A percentile compares a stretch with the other conserved stretches of the same genome.
These are phyloP conservation scores for Crotalus adamanteus DNA, from an alignment of 2,797 vertebrate species.

Conservation along the genomic window DNA sequence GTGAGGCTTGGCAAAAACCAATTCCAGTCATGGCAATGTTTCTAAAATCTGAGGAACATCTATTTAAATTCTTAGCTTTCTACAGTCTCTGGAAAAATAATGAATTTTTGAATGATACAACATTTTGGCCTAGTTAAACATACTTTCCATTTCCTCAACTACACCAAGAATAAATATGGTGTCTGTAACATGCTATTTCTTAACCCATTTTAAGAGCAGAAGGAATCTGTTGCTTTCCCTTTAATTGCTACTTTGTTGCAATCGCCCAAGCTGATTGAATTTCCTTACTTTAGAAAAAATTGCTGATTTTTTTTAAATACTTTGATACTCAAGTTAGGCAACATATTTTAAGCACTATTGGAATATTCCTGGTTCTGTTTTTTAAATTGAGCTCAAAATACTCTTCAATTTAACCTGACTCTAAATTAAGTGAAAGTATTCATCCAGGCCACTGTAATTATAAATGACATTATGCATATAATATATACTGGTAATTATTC, in stretches of 20 bases:
- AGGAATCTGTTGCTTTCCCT: background rate
- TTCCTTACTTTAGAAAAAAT: background rate
- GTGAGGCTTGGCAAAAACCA: constrained; percentile 11
- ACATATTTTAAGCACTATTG: background rate
- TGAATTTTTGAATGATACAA: constrained; percentile 13
- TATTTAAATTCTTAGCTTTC: constrained; percentile 21
- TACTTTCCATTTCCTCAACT: constrained; percentile 36
- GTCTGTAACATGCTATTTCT: background rate
- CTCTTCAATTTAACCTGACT: background rate
- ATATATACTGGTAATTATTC: background rate
- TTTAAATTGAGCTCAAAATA: background rate
- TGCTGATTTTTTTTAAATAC: background rate
- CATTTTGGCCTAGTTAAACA: background rate
- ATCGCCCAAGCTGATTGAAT: background rate
- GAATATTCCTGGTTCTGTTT: background rate
- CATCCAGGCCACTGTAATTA: background rate
- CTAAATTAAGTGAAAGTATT: background rate
- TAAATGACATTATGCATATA: background rate
- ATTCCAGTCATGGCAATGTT: constrained; percentile 20
- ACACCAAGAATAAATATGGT: constrained; percentile 12
- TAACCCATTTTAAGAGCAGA: background rate
- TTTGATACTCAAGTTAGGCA: background rate
- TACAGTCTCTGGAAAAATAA: constrained; percentile 25
- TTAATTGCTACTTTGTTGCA: constrained; percentile 5
- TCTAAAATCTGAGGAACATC: constrained; percentile 21